Evolutionary conservation across 1,140 invertebrate genomes (phyloP), one percentile per base, ranked within the genome.

Genomic region (Penaeus japonicus): DNA sequence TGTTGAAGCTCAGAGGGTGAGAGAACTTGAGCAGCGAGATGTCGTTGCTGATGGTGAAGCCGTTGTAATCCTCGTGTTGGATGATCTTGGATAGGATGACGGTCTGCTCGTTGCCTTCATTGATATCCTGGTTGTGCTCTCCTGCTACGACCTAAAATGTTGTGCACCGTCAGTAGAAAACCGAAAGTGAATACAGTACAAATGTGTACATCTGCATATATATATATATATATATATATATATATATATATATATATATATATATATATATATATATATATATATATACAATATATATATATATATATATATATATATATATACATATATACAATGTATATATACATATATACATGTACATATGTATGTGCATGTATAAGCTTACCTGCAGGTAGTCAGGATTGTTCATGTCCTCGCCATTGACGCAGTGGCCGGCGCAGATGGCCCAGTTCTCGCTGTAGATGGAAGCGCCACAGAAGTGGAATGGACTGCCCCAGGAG

Each of bases 11-110:
- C 22, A 89, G 59, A 7, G 83, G 57, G 17, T 15, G 7, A 18
- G 84, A 85, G 27, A 89, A 32, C n/a, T 80, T 30, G 18, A 89
- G 62, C 24, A 85, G 77, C 32, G 78, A 62, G 59, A 85, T 83
- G 83, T 93, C 92, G 77, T 93, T 92, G 17, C 57, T 53, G 59
- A 86, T 80, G 62, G 65, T 73, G 27, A 79, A 90, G 5, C 78
- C 70, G 78, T 86, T 78, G 79, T 81, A 90, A 20, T 75, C 53
- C n/a, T 83, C 77, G 53, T 89, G 84, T 1, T 59, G 57, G 65
- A 89, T 84, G 88, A 90, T 89, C 35, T 86, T 39, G n/a, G 79
- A 84, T 10, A 89, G 65, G 10, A 83, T 20, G n/a, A 84, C 20
- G 4, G 32, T 59, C 47, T 89, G 88, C 24, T 90, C 88, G 15